These are phyloP conservation scores for Hybos culiciformis DNA, from an alignment of 2,888 invertebrate genomes.

Conservation along the genomic window DNA sequence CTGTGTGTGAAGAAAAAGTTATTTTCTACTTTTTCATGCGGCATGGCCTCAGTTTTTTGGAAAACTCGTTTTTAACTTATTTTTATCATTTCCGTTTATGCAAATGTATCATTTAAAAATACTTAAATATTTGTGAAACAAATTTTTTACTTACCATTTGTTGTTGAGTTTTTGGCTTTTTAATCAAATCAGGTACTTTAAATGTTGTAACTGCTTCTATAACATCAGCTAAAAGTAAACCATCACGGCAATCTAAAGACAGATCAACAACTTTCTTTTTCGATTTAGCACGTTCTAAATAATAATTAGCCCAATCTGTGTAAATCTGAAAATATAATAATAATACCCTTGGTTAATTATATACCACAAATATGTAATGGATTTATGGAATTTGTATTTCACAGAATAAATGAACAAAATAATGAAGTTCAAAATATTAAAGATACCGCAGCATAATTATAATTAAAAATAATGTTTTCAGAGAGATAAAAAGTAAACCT, in stretches of 20 bases:
- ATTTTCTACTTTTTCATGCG: neutral
- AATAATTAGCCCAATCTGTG: constrained; percentile 97
- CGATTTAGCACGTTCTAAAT: constrained; percentile 80
- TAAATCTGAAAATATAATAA: constrained; percentile 68
- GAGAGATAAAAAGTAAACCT: too few species aligned
- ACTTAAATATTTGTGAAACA: neutral
- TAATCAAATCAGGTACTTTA: constrained; percentile 62
- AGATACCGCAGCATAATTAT: too few species aligned
- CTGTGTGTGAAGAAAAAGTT: too few species aligned
- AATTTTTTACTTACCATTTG: constrained; percentile 69
- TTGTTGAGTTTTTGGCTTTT: constrained; percentile 76
- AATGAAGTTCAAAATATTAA: too few species aligned
- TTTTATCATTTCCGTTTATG: neutral
- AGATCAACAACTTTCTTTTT: constrained; percentile 73
- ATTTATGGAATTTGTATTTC: too few species aligned
- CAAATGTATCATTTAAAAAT: neutral
- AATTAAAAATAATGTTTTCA: too few species aligned
- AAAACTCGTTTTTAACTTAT: too few species aligned
- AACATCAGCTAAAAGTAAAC: constrained; percentile 81
- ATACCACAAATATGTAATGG: too few species aligned
- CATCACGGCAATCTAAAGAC: constrained; percentile 85
- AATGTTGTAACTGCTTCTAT: constrained; percentile 78
- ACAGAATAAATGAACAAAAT: too few species aligned
- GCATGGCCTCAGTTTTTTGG: too few species aligned
- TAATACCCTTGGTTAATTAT: too few species aligned